Percentiles rank a stretch among this genome's conserved stretches.
phyloP scores from a whole-genome alignment of 1,140 invertebrate species.

The Stenopsyche tienmushanensis region DNA sequence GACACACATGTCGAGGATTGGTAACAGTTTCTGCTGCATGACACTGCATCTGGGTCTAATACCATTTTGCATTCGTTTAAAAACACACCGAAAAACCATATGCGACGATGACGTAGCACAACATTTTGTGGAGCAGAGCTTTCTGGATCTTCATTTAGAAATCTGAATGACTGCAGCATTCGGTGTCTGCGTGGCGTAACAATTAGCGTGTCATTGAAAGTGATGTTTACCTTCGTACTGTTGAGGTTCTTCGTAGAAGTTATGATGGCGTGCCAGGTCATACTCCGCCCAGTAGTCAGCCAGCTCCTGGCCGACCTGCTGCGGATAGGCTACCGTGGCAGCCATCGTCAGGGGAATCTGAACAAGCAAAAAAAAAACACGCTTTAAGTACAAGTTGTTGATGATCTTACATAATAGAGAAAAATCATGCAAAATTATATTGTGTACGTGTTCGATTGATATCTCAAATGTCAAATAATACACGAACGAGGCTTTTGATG shows the following conservation, averaged over 20 bases:
- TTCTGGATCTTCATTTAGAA: neutral
- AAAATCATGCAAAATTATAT: neutral
- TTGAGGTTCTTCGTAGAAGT: conserved; percentile 49
- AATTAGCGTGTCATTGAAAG: neutral
- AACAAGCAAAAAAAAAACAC: conserved; percentile 24
- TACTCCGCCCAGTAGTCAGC: conserved; percentile 56
- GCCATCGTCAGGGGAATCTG: conserved; percentile 45
- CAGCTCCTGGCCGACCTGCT: conserved; percentile 47
- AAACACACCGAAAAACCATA: neutral
- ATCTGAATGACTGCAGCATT: neutral
- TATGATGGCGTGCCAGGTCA: conserved; percentile 45
- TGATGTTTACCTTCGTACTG: conserved; percentile 37
- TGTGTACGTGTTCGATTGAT: neutral
- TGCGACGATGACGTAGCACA: neutral
- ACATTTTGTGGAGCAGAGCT: neutral
- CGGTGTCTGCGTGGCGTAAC: neutral
- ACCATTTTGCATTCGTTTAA: too few species aligned
- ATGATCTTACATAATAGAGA: neutral
- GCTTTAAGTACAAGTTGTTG: neutral
- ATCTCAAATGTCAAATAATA: neutral
- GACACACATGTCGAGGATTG: neutral
- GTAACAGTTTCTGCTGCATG: neutral
- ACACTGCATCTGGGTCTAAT: neutral
- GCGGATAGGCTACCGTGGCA: conserved; percentile 44
- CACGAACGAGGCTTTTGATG: neutral